A percentile compares a stretch with the other conserved stretches of the same genome.
Conservation (phyloP, 2,113 vertebrate genomes). For the Athene noctua region DNA sequence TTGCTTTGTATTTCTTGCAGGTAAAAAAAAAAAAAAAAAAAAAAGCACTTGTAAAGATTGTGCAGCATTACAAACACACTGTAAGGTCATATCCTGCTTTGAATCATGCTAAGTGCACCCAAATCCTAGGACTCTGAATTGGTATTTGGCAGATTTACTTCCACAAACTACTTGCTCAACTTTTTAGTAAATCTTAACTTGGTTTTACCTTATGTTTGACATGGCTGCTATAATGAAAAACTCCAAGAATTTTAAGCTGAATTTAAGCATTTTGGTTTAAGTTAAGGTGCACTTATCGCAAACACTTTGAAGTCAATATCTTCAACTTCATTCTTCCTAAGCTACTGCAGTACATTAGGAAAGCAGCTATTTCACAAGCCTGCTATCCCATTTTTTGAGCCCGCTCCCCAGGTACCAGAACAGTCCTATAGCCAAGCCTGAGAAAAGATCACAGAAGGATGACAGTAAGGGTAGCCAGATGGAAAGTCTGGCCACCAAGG, state of each 20-base stretch:
- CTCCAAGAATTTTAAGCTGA: background rate
- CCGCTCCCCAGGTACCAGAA: background rate
- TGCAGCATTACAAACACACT: background rate
- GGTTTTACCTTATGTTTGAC: background rate
- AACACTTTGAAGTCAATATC: background rate
- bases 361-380: background rate
- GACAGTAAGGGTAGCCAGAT: background rate
- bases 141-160: background rate
- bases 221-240: background rate
- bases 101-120: background rate
- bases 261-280: background rate
- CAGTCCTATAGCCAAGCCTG: background rate
- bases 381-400: background rate
- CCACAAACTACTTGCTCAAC: background rate
- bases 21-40: background rate
- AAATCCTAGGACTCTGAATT: background rate
- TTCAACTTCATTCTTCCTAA: background rate
- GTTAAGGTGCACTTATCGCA: background rate
- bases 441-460: background rate
- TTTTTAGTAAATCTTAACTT: background rate
- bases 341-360: background rate
- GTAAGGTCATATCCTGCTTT: background rate
- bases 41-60: background rate
- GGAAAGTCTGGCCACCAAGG: background rate
- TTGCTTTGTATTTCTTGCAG: background rate